Base-by-base conservation (phyloP, 2,797 vertebrate species). In the Microctenopoma lineatum region DNA sequence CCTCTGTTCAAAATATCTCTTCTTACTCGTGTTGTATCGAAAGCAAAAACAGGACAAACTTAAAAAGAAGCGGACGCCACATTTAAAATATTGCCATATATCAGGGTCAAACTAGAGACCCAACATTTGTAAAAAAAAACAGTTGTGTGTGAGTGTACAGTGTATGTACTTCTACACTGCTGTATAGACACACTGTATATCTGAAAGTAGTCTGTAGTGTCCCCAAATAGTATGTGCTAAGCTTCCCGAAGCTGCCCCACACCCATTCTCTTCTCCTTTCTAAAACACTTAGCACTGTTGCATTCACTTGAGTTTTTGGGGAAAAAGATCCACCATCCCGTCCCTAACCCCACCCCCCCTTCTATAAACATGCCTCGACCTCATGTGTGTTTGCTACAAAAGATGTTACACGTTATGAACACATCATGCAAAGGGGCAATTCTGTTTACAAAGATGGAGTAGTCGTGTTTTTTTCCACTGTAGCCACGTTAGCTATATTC, bases 381-480 rank as follows among this genome's bases (percentile, higher is more conserved):
- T 84, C 77, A 87, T 79, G 89, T 87, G 85, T 61, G 84, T 90
- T 89, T 92, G 91, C 92, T 94, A 93, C 91, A 94, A 93, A 94
- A 93, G 84, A 92, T 92, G 85, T 89, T 90, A 91, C 89, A 94
- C 80, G 70, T 89, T 91, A 92, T 90, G 87, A 92, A 94, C 90
- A 92, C 81, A 78, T 94, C 93, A 94, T 95, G 93, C 94, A 93
- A 94, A 93, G 92, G 93, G 92, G 89, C 89, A 87, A 90, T 75
- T 92, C 90, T 83, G 90, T 88, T 93, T 89, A 93, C 89, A 94
- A 93, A 90, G 76, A 90, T 91, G 91, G 87, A 93, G 92, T 91
- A 90, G 92, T 94, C 86, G 62, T 81, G 70, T 85, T 87, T 80
- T 74, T 36, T 60, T 44, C 5, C 18, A 29, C 70, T 88, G 77